Evolutionary conservation across 30 jellyfish, hydroid and myxozoan species (phyloP), one percentile per base, ranked within the genome.

Genomic region (Nemopilema nomurai): DNA sequence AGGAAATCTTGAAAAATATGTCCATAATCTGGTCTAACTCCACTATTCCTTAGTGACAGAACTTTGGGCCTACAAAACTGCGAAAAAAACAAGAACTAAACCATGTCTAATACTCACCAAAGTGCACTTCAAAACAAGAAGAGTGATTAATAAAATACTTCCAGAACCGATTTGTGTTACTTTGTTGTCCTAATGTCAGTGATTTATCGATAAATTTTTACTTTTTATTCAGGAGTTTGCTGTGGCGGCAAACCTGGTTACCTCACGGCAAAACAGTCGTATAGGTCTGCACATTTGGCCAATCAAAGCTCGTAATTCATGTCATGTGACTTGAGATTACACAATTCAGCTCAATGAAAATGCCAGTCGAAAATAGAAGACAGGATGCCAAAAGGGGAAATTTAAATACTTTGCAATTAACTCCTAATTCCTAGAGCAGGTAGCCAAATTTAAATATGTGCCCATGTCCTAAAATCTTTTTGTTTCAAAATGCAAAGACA

Each of bases 181-280:
- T 8, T 32, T 67, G 30, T 67, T 29, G 33, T 67, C 0, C 17
- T 18, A 67, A 23, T 67, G 23, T 67, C 22, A 29, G 19, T 67
- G 21, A 18, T 4, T 67, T 18, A 1, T n/a, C 23, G 76, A 22
- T 22, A 19, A 23, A 23, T 67, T 23, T 29, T 0, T 67, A 67
- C n/a, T 0, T n/a, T 20, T 67, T 18, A 67, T 32, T 7, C 76
- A 0, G n/a, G 21, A 32, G 30, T 32, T 67, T 32, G 76, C 67
- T 41, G 50, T 41, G 26, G 66, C 51, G 68, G 75, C 79, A 66
- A n/a, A 66, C 87, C 65, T 77, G 87, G 87, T 77, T 77, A 77
- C 87, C 78, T 77, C 68, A 62, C 77, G 78, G 69, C 57, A 71
- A 77, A 77, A 77, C 87, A 77, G 69, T 57, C 76, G 87, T 41